phyloP scores from a whole-genome alignment of 2,797 vertebrate genomes.

The Sorex maritimensis region DNA sequence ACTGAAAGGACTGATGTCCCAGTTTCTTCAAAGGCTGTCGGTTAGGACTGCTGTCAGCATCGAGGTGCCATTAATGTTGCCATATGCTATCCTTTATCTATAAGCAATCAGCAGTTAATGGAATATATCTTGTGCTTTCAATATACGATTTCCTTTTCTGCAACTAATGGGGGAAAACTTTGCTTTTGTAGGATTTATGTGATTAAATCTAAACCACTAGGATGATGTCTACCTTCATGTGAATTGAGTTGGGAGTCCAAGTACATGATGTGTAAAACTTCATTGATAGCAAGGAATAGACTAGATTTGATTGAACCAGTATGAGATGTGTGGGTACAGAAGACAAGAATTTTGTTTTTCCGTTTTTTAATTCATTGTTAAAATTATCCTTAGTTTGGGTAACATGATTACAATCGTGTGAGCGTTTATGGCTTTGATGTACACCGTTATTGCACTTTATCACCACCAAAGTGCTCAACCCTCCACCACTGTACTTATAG shows the following conservation, averaged over 20 bases:
- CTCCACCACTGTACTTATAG: no score
- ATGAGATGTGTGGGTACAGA: background rate
- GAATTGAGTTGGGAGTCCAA: background rate
- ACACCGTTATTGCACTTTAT: no score
- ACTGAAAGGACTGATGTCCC: slow-evolving; percentile 1
- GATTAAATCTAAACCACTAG: background rate
- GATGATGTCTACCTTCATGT: background rate
- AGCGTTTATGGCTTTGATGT: no score
- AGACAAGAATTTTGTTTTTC: background rate
- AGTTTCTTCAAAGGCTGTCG: background rate
- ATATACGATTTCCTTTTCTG: slow-evolving; percentile 5
- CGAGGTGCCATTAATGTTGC: background rate
- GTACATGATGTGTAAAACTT: background rate
- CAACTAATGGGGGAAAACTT: background rate
- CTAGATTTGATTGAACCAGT: slow-evolving; percentile 41
- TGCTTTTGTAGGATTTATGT: slow-evolving; percentile 17
- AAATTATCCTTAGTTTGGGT: no score
- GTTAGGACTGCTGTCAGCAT: background rate
- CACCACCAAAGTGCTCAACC: no score
- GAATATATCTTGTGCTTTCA: background rate
- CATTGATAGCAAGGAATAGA: background rate
- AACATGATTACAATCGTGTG: no score
- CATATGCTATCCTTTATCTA: background rate
- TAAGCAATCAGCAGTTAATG: background rate
- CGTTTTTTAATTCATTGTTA: no score